Percentiles rank a stretch among this genome's conserved stretches.
Conservation (phyloP, 2,797 vertebrate species). For the Platalea minor region DNA sequence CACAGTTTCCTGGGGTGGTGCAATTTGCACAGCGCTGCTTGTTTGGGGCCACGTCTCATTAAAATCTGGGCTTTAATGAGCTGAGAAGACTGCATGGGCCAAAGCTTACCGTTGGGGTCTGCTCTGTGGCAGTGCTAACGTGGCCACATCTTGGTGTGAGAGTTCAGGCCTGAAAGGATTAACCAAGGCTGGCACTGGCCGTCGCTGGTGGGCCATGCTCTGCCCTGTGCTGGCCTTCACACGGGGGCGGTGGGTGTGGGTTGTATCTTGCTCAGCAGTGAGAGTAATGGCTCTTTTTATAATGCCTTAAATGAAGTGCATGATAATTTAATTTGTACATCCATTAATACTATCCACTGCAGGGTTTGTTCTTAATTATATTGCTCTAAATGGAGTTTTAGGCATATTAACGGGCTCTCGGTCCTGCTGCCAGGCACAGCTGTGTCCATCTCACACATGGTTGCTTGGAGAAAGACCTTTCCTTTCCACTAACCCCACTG, state of each 20-base stretch:
- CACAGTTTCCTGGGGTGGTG: neutral
- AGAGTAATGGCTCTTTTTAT: neutral
- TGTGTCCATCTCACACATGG: neutral
- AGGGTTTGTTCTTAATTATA: slow-evolving; percentile 42
- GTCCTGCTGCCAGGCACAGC: slow-evolving; percentile 27
- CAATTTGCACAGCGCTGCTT: neutral
- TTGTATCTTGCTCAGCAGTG: neutral
- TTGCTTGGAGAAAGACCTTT: neutral
- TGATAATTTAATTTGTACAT: slow-evolving; percentile 19
- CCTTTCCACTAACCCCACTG: neutral
- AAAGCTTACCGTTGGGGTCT: neutral
- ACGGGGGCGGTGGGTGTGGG: neutral
- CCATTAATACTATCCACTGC: slow-evolving; percentile 32
- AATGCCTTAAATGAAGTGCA: neutral
- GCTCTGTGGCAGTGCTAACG: neutral
- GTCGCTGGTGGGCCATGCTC: neutral
- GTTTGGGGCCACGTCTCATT: neutral
- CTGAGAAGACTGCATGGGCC: neutral
- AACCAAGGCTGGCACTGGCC: neutral
- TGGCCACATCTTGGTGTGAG: fast-evolving
- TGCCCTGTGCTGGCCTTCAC: neutral
- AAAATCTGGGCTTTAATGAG: slow-evolving; percentile 14
- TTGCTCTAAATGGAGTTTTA: neutral
- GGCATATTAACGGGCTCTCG: neutral
- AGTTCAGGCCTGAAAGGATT: neutral